A percentile compares a stretch with the other conserved stretches of the same genome.
phyloP scores from a whole-genome alignment of 2,888 invertebrate genomes.

The Acrobasis repandana region DNA sequence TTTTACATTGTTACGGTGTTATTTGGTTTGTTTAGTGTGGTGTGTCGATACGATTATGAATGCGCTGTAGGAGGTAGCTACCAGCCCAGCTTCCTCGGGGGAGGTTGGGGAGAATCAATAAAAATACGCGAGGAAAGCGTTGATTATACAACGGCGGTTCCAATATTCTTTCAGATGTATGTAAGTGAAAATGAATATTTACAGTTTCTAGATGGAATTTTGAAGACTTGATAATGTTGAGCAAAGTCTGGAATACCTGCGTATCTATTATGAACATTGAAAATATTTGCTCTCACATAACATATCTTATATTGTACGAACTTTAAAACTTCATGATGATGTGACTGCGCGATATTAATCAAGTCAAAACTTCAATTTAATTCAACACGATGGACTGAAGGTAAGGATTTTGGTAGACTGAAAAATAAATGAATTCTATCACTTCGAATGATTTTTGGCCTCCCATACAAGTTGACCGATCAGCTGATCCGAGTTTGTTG shows the following conservation, averaged over 20 bases:
- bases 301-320: neutral
- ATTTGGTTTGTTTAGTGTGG: conserved; percentile 54
- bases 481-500: too few relatives aligned
- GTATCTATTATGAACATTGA: neutral
- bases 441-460: too few relatives aligned
- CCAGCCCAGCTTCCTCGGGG: conserved; percentile 72
- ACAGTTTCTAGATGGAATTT: conserved; percentile 46
- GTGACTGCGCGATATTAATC: neutral
- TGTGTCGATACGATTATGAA: conserved; percentile 81
- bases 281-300: neutral
- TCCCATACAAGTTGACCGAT: too few relatives aligned
- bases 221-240: conserved; percentile 27
- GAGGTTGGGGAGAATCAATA: conserved; percentile 77
- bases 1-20: conserved; percentile 52
- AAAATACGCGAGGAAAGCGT: conserved; percentile 82
- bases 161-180: conserved; percentile 62
- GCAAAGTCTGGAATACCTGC: neutral
- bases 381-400: too few relatives aligned
- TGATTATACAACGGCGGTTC: conserved; percentile 78
- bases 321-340: neutral
- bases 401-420: too few relatives aligned
- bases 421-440: too few relatives aligned
- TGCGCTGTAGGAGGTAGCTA: conserved; percentile 81
- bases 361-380: too few relatives aligned
- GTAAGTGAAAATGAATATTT: conserved; percentile 55